These are phyloP conservation scores for Phyllotreta cruciferae DNA, from an alignment of 2,888 invertebrate genomes.

Conservation along the genomic window DNA sequence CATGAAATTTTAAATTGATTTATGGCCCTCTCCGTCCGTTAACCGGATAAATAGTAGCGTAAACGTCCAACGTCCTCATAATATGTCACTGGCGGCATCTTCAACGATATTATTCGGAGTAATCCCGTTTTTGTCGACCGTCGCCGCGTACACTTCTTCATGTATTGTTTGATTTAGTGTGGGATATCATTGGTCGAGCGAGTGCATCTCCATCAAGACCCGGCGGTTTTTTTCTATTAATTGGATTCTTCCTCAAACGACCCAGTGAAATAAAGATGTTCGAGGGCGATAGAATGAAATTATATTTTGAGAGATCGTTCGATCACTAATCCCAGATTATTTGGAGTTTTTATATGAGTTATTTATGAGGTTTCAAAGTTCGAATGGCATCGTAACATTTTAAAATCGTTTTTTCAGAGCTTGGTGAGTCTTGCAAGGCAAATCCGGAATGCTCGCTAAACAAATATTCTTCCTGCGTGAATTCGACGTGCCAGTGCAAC, in stretches of 20 bases:
- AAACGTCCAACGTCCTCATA: slow-evolving; percentile 10
- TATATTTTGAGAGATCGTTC: too few relatives aligned
- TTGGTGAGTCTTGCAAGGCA: slow-evolving; percentile 47
- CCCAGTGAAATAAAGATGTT: neutral
- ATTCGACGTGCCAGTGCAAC: slow-evolving; percentile 46
- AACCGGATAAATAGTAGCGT: slow-evolving; percentile 18
- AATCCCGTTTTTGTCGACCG: slow-evolving; percentile 25
- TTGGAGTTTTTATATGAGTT: neutral
- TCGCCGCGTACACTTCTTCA: neutral
- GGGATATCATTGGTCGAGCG: slow-evolving; percentile 17
- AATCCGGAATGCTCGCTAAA: slow-evolving; percentile 47
- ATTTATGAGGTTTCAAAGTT: too few relatives aligned
- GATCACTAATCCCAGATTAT: too few relatives aligned
- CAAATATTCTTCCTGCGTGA: slow-evolving; percentile 43
- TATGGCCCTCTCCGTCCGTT: slow-evolving; percentile 12
- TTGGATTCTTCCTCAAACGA: slow-evolving; percentile 10
- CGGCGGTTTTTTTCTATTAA: slow-evolving; percentile 3
- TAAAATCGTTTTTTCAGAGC: slow-evolving; percentile 42
- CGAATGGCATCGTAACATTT: too few relatives aligned
- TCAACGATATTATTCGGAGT: slow-evolving; percentile 31
- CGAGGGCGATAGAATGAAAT: too few relatives aligned
- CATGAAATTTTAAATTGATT: slow-evolving; percentile 15
- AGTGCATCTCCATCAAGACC: slow-evolving; percentile 5
- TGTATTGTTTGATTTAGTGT: slow-evolving; percentile 26
- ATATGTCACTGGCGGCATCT: slow-evolving; percentile 27